A percentile compares a stretch with the other conserved stretches of the same genome.
phyloP scores from a whole-genome alignment of 2,888 invertebrate genomes.

The Orthosia gothica region DNA sequence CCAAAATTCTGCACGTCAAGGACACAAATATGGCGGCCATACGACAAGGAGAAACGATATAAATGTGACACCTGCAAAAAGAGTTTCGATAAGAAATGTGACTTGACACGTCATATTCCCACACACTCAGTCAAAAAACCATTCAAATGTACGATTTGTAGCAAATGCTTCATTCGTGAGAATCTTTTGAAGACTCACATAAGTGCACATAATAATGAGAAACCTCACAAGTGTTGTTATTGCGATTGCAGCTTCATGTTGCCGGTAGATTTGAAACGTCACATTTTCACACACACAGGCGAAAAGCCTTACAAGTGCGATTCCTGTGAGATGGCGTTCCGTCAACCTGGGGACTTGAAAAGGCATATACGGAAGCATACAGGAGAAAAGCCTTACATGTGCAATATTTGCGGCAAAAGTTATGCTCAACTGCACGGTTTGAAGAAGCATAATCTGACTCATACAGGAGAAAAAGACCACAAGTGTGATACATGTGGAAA shows the following conservation, averaged over 20 bases:
- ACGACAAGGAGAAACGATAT: slow-evolving; percentile 19
- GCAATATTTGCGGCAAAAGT: slow-evolving; percentile 34
- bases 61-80: slow-evolving; percentile 42
- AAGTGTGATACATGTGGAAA: slow-evolving; percentile 25
- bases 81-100: slow-evolving; percentile 4
- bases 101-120: slow-evolving; percentile 1
- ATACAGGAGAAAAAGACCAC: slow-evolving; percentile 25
- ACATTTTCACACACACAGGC: slow-evolving; percentile 44
- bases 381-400: slow-evolving; percentile 40
- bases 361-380: slow-evolving; percentile 40
- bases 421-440: slow-evolving; percentile 35
- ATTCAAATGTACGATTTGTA: slow-evolving; percentile 28
- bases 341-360: slow-evolving; percentile 33
- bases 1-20: slow-evolving; percentile 27
- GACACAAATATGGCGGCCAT: slow-evolving; percentile 1
- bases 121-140: slow-evolving; percentile 25
- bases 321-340: slow-evolving; percentile 27
- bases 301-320: slow-evolving; percentile 45
- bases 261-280: slow-evolving; percentile 37
- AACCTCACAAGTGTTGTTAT: slow-evolving; percentile 24
- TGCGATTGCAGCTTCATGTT: slow-evolving; percentile 40
- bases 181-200: slow-evolving; percentile 40
- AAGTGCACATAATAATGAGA: slow-evolving; percentile 41
- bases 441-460: slow-evolving; percentile 32
- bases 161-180: slow-evolving; percentile 22